These are phyloP conservation scores for Pantherophis vulpinus DNA, from an alignment of 2,797 vertebrate species.

Conservation along the genomic window DNA sequence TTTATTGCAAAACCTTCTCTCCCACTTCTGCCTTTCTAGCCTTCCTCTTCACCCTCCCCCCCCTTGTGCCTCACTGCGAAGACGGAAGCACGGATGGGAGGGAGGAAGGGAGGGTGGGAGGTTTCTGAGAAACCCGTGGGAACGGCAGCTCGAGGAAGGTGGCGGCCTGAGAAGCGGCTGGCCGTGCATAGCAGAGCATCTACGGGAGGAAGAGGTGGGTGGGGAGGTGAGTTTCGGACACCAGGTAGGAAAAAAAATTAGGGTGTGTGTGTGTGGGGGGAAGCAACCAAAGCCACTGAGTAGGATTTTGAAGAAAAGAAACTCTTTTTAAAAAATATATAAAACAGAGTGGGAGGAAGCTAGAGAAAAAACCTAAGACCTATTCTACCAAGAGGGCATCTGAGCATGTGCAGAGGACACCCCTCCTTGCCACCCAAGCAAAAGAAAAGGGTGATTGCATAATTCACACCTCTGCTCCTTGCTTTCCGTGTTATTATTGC, in stretches of 20 bases:
- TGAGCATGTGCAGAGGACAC: not conserved
- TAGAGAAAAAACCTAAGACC: not conserved
- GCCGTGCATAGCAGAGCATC: conserved; percentile 48
- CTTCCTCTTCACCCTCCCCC: not conserved
- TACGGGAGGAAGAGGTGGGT: conserved; percentile 60
- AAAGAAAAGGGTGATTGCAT: not conserved
- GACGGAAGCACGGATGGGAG: not conserved
- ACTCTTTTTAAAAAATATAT: not conserved
- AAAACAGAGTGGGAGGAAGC: not conserved
- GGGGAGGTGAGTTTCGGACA: conserved; percentile 56
- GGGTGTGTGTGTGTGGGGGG: not conserved
- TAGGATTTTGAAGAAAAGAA: not conserved
- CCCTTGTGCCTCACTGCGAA: not conserved
- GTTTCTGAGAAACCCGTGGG: conserved; percentile 59
- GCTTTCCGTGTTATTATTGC: no score
- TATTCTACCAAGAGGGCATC: not conserved
- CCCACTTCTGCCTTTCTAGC: not conserved
- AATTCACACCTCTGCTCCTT: not conserved
- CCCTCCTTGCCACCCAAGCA: no score
- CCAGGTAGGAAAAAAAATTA: conserved; percentile 36
- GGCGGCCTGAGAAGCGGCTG: conserved; percentile 45
- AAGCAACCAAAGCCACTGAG: not conserved
- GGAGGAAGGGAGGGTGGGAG: not conserved
- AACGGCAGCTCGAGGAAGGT: conserved; percentile 55
- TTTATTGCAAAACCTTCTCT: not conserved